phyloP scores from a whole-genome alignment of 2,113 vertebrate genomes.

The Anarhynchus alexandrinus region DNA sequence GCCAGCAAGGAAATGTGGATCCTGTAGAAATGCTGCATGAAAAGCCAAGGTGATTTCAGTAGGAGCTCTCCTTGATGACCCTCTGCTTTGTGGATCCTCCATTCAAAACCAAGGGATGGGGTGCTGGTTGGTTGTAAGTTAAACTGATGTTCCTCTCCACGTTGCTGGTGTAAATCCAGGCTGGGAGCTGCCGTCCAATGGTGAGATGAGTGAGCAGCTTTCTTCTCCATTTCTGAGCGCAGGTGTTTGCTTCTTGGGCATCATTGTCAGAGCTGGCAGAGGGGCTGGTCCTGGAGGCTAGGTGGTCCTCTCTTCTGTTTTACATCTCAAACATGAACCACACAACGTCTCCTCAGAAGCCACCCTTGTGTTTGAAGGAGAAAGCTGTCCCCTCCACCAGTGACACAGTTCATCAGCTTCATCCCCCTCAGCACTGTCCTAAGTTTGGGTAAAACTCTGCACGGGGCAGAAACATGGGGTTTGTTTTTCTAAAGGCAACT shows the following conservation, averaged over 20 bases:
- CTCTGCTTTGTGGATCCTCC: background rate
- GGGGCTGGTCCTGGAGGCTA: background rate
- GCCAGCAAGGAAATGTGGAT: background rate
- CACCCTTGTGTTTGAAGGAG: background rate
- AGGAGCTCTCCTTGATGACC: background rate
- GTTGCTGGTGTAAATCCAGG: background rate
- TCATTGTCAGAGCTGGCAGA: background rate
- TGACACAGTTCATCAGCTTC: fast-evolving
- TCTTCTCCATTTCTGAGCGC: background rate
- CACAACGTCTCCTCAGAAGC: fast-evolving
- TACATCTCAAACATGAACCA: background rate
- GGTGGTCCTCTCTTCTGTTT: background rate
- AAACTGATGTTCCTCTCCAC: background rate
- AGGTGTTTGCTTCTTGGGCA: background rate
- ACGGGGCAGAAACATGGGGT: fast-evolving
- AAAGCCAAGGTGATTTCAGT: background rate
- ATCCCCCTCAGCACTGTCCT: background rate
- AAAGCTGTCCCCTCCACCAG: background rate
- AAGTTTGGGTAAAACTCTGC: background rate
- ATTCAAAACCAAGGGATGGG: fast-evolving
- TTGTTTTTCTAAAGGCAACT: background rate
- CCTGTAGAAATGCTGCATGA: fast-evolving
- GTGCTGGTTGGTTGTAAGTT: background rate
- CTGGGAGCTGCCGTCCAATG: background rate
- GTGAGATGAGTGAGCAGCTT: fast-evolving